Conservation (phyloP, 2,797 vertebrate species). For the Xenopus petersii region DNA sequence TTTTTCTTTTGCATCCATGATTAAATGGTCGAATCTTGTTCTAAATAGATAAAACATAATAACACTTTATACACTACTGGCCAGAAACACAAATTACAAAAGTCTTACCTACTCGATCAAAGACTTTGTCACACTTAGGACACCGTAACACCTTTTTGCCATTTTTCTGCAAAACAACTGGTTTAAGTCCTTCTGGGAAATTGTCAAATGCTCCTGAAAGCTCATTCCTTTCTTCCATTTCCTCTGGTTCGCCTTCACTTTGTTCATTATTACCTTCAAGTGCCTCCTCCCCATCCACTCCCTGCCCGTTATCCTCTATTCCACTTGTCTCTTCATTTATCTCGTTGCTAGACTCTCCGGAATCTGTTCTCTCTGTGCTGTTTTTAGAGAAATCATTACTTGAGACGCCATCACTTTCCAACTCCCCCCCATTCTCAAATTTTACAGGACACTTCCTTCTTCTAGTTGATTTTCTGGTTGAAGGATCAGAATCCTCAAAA, state of each 20-base stretch:
- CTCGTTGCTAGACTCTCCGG: conserved; percentile 66
- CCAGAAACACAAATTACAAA: too few species aligned
- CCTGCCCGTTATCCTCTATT: conserved; percentile 3
- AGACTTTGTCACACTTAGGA: conserved; percentile 93
- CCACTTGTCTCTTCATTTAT: conserved; percentile 59
- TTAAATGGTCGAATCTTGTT: too few species aligned
- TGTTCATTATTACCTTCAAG: conserved; percentile 57
- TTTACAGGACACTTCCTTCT: conserved; percentile 78
- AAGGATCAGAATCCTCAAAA: conserved; percentile 58
- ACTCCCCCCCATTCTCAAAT: conserved; percentile 68
- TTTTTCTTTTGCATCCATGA: too few species aligned
- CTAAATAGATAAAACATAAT: too few species aligned
- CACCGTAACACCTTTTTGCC: conserved; percentile 89
- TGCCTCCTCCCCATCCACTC: conserved; percentile 43
- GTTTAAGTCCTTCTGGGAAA: conserved; percentile 82
- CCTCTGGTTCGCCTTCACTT: conserved; percentile 61
- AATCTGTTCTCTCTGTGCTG: conserved; percentile 58
- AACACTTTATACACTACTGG: too few species aligned
- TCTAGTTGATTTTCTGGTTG: conserved; percentile 74
- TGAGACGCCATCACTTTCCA: conserved; percentile 57
- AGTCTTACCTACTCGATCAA: conserved; percentile 91
- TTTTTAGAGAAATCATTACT: conserved; percentile 62
- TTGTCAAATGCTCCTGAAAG: conserved; percentile 58
- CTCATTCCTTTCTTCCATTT: conserved; percentile 60
- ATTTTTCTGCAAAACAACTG: conserved; percentile 78